Evolutionary conservation across 1,140 invertebrate species (phyloP).

Genomic region (Scaptomyza montana): DNA sequence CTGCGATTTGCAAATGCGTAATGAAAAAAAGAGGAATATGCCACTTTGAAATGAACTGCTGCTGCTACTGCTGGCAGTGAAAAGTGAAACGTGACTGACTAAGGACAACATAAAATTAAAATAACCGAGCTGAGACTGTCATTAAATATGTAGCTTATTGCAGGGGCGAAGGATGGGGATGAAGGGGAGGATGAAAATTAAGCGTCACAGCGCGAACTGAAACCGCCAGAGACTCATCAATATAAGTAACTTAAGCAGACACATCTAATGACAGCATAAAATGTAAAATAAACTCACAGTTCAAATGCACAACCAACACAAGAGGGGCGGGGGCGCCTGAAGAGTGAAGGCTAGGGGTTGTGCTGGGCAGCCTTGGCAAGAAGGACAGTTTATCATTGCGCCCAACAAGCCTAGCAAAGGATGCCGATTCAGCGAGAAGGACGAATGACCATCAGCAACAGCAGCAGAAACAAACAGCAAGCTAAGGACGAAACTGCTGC

Average conservation of each 20-base stretch:
- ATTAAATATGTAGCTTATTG: constrained; percentile 13
- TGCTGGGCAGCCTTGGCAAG: not conserved
- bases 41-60: not conserved
- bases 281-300: constrained; percentile 42
- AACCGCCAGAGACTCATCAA: constrained; percentile 35
- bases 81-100: constrained; percentile 18
- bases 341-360: not conserved
- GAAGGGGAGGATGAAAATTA: constrained; percentile 8
- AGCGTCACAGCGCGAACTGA: constrained; percentile 21
- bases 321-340: not conserved
- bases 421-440: constrained; percentile 48
- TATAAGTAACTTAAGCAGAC: constrained; percentile 35
- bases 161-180: no score
- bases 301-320: constrained; percentile 12
- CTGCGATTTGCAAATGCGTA: constrained; percentile 14
- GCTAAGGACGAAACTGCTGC: constrained; percentile 1
- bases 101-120: constrained; percentile 19
- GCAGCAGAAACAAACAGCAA: constrained; percentile 12
- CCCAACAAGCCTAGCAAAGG: constrained; percentile 41
- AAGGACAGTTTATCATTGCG: constrained; percentile 47
- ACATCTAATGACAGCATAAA: constrained; percentile 50
- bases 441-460: constrained; percentile 36
- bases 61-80: not conserved
- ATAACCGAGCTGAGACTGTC: constrained; percentile 23
- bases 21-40: constrained; percentile 1